Evolutionary conservation across 2,113 vertebrate species (phyloP).

Genomic region (Pungitius pungitius): DNA sequence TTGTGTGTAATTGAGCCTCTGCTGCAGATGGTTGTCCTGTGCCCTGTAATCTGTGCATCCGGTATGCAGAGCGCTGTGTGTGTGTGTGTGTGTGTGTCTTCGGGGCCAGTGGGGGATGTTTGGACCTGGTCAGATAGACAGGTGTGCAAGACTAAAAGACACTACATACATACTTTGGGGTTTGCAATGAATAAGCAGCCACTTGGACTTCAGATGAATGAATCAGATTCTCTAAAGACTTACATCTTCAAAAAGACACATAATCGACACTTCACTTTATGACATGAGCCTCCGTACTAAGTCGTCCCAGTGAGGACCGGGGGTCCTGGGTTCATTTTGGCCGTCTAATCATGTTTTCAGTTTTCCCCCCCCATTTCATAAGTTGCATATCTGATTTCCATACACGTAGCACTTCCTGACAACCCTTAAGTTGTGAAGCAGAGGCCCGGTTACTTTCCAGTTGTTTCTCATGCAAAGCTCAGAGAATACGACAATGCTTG

Average conservation of each 20-base stretch:
- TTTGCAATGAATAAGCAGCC: conserved; percentile 28
- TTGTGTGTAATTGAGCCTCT: conserved; percentile 77
- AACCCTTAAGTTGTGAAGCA: conserved; percentile 53
- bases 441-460: conserved; percentile 54
- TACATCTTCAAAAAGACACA: conserved; percentile 30
- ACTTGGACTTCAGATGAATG: conserved; percentile 10
- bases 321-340: conserved; percentile 42
- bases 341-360: conserved; percentile 49
- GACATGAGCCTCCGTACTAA: conserved; percentile 15
- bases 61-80: conserved; percentile 53
- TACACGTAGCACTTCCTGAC: conserved; percentile 45
- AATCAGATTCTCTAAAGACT: conserved; percentile 27
- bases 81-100: conserved; percentile 26
- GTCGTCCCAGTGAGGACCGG: conserved; percentile 36
- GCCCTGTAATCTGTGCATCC: conserved; percentile 78
- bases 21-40: conserved; percentile 74
- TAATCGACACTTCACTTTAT: conserved; percentile 31
- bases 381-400: conserved; percentile 63
- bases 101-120: conserved; percentile 48
- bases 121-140: conserved; percentile 70
- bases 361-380: conserved; percentile 57
- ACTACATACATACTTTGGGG: conserved; percentile 13
- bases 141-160: conserved; percentile 66
- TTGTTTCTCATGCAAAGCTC: conserved; percentile 44
- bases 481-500: conserved; percentile 4